Evolutionary conservation across 2,113 vertebrate species (phyloP).

Genomic region (Vidua chalybeata): DNA sequence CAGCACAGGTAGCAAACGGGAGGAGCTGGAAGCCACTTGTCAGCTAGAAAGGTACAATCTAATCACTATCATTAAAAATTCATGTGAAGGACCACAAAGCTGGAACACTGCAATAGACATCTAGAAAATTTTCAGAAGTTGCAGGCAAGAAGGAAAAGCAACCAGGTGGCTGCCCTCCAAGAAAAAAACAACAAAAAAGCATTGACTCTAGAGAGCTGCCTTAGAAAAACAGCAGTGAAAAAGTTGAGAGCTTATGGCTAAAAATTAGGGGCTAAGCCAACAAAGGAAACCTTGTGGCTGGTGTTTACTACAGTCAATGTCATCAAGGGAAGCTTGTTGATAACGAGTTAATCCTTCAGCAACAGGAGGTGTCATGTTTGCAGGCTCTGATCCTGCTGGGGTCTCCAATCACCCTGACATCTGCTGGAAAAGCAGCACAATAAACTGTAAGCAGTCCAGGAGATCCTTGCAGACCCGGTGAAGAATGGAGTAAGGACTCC

Average conservation of each 20-base stretch:
- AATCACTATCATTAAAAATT: not conserved
- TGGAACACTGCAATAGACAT: not conserved
- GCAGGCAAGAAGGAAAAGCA: not conserved
- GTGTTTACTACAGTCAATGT: not conserved
- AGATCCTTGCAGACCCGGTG: not conserved
- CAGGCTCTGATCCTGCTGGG: not conserved
- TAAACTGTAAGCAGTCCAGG: not conserved
- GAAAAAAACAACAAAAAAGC: too few relatives aligned
- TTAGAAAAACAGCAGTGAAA: not conserved
- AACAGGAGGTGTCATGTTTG: not conserved
- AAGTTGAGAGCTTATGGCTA: not conserved
- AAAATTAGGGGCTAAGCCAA: not conserved
- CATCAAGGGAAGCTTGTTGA: not conserved
- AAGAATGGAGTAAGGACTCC: not conserved
- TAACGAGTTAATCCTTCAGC: not conserved
- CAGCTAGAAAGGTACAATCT: not conserved
- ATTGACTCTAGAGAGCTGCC: not conserved
- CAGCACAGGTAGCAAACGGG: not conserved
- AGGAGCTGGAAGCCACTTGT: not conserved
- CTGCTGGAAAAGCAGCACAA: not conserved
- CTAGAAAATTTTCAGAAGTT: not conserved
- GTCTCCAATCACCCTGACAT: not conserved
- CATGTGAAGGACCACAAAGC: not conserved
- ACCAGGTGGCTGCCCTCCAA: not conserved
- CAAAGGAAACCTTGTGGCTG: not conserved